These are phyloP conservation scores for Ceratotherium simum DNA, from an alignment of 2,113 vertebrate species.

Conservation along the genomic window DNA sequence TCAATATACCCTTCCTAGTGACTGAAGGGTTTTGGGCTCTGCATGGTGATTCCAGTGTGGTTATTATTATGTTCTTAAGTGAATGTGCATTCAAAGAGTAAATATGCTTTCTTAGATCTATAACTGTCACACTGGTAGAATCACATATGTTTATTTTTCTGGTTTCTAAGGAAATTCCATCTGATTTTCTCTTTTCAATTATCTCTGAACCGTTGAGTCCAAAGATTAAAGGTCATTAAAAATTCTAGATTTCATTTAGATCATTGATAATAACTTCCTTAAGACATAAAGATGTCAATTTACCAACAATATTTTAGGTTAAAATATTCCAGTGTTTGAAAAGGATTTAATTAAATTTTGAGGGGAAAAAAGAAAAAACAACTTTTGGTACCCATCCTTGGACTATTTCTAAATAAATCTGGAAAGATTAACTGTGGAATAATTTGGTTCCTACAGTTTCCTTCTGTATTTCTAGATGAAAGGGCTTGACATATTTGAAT, in stretches of 20 bases:
- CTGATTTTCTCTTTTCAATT: neutral
- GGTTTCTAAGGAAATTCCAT: constrained; percentile 16
- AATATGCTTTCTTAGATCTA: neutral
- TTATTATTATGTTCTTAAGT: neutral
- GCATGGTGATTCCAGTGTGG: neutral
- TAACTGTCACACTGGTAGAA: neutral
- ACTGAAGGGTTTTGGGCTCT: neutral
- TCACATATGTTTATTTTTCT: neutral
- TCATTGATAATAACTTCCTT: neutral
- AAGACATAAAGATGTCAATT: neutral
- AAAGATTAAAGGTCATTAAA: neutral
- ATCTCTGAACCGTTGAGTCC: neutral
- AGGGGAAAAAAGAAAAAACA: neutral
- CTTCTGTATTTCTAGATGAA: constrained; percentile 42
- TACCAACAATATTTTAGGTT: neutral
- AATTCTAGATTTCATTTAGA: neutral
- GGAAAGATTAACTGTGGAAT: neutral
- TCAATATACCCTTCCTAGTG: neutral
- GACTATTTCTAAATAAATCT: neutral
- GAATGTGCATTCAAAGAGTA: neutral
- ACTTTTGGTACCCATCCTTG: neutral
- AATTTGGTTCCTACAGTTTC: neutral
- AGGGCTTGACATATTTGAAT: neutral
- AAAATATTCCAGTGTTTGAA: constrained; percentile 20
- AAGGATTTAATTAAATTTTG: neutral